phyloP scores from a whole-genome alignment of 2,888 invertebrate genomes.

The Labia minor region DNA sequence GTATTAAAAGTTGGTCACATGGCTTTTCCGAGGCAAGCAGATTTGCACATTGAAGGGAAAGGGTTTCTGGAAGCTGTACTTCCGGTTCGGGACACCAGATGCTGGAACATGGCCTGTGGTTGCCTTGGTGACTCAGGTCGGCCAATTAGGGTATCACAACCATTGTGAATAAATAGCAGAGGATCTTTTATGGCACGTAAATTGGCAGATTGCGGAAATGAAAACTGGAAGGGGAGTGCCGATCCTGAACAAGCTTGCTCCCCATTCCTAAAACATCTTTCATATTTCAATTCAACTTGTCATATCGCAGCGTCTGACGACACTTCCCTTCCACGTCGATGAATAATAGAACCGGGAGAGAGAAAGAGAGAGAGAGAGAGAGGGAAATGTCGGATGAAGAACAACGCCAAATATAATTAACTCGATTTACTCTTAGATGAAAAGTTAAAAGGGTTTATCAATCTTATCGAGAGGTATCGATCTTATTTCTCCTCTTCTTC shows the following conservation, averaged over 20 bases:
- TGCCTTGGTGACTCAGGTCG: conserved; percentile 5
- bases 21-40: background rate
- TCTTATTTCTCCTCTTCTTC: too few relatives aligned
- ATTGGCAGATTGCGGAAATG: conserved; percentile 13
- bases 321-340: background rate
- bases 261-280: conserved; percentile 3
- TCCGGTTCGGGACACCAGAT: conserved; percentile 2
- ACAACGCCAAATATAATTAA: too few relatives aligned
- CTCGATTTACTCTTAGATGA: too few relatives aligned
- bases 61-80: too few relatives aligned
- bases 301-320: background rate
- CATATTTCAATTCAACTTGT: background rate
- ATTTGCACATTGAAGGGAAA: background rate
- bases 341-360: background rate
- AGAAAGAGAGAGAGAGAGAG: conserved; percentile 2
- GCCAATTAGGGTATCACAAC: background rate
- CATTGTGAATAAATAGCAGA: background rate
- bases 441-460: too few relatives aligned
- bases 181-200: conserved; percentile 3
- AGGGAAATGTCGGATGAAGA: background rate
- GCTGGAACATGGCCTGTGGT: conserved; percentile 1
- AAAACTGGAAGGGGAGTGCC: background rate
- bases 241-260: background rate
- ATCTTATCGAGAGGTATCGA: too few relatives aligned
- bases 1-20: background rate